Conservation (phyloP, 2,888 invertebrate species). For the Scelioninae gen. 1 region DNA sequence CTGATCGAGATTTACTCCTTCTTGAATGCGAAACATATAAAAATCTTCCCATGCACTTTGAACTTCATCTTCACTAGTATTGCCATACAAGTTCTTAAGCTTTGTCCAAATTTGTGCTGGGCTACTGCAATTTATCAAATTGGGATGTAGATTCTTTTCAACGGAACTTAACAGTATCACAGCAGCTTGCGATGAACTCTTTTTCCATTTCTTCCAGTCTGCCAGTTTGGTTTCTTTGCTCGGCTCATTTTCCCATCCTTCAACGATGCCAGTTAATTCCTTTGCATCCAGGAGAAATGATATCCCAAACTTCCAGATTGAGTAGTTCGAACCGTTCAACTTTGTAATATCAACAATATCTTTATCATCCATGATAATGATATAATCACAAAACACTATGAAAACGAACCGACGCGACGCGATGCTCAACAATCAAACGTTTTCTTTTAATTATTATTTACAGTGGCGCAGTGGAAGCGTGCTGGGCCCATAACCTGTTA, state of each 20-base stretch:
- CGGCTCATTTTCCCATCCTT: neutral
- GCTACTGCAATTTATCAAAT: no score
- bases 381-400: slow-evolving; percentile 8
- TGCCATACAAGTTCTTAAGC: slow-evolving; percentile 52
- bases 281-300: no score
- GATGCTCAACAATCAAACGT: slow-evolving; percentile 1
- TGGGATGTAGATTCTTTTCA: no score
- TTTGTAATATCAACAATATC: slow-evolving; percentile 14
- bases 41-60: slow-evolving; percentile 56
- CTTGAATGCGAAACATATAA: slow-evolving; percentile 26
- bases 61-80: slow-evolving; percentile 54
- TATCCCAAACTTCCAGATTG: no score
- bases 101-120: no score
- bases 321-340: no score
- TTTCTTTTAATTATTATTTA: no score
- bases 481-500: no score
- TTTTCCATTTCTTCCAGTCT: slow-evolving; percentile 50
- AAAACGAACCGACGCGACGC: slow-evolving; percentile 2
- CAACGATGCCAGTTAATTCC: no score
- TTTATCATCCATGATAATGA: slow-evolving; percentile 12
- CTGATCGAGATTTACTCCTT: slow-evolving; percentile 8
- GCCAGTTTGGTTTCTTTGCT: slow-evolving; percentile 5
- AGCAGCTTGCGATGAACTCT: slow-evolving; percentile 3
- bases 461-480: no score
- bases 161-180: slow-evolving; percentile 47